Evolutionary conservation across 1,140 invertebrate species (phyloP).

Genomic region (Hesperophylax magnus): DNA sequence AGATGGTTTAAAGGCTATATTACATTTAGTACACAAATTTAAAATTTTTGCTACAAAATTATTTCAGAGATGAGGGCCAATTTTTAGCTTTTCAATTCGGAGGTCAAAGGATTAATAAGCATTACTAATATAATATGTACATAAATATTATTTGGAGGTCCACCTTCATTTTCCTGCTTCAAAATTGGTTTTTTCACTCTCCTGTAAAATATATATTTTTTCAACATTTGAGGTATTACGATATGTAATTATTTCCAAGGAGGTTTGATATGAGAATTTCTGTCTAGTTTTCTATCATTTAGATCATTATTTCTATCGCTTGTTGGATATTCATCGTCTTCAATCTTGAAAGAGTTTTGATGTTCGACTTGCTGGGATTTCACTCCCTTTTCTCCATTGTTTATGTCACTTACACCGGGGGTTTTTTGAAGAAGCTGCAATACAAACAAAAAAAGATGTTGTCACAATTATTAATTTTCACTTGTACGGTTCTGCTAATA

Average conservation of each 20-base stretch:
- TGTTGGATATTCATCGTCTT: constrained; percentile 51
- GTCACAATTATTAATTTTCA: no score
- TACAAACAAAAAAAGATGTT: neutral
- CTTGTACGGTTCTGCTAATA: no score
- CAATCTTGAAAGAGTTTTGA: constrained; percentile 15
- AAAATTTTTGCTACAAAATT: no score
- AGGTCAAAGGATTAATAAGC: no score
- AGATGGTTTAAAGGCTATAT: no score
- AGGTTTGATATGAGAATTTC: constrained; percentile 59
- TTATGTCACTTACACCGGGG: constrained; percentile 56
- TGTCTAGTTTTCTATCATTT: constrained; percentile 47
- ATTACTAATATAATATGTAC: no score
- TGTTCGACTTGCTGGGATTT: constrained; percentile 1
- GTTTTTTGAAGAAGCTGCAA: constrained; percentile 63
- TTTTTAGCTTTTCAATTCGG: no score
- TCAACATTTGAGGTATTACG: no score
- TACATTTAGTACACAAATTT: no score
- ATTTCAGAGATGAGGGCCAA: no score
- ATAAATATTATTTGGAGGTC: no score
- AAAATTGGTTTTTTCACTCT: neutral
- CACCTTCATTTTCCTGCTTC: no score
- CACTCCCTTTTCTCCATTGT: neutral
- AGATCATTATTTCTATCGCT: constrained; percentile 45
- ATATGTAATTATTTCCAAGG: constrained; percentile 60
- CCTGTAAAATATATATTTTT: neutral